Percentiles rank a stretch among this genome's conserved stretches.
phyloP scores from a whole-genome alignment of 2,888 invertebrate species.

The Brassicogethes aeneus region DNA sequence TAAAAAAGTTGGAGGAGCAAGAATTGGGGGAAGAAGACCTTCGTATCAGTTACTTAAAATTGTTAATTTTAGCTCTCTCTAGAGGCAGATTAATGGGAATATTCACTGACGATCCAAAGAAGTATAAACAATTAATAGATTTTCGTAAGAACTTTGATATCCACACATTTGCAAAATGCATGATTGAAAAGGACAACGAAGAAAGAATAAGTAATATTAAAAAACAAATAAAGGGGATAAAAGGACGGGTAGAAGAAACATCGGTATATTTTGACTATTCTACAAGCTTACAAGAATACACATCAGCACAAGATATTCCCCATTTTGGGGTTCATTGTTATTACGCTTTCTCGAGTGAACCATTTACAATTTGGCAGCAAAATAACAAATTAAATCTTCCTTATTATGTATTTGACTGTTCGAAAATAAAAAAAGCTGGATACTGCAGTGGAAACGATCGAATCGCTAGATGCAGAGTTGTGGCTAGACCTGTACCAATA shows the following conservation, averaged over 20 bases:
- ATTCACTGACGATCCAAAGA: constrained; percentile 36
- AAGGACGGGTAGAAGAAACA: constrained; percentile 29
- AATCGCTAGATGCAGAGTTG: no score
- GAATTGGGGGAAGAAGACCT: constrained; percentile 27
- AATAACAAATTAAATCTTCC: no score
- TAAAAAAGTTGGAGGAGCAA: constrained; percentile 35
- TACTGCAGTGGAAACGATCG: no score
- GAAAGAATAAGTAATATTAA: constrained; percentile 19
- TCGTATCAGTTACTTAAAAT: constrained; percentile 38
- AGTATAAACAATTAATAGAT: constrained; percentile 28
- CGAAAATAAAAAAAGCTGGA: no score
- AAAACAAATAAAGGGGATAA: constrained; percentile 22
- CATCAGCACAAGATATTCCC: constrained; percentile 42
- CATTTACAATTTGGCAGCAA: constrained; percentile 37
- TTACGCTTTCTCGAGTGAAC: constrained; percentile 42
- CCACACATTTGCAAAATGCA: constrained; percentile 32
- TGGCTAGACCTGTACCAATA: background rate
- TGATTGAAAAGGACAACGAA: constrained; percentile 29
- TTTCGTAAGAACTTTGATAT: constrained; percentile 26
- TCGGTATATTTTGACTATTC: constrained; percentile 36
- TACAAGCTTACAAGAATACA: constrained; percentile 40
- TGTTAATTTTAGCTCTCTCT: constrained; percentile 41
- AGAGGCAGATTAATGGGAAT: constrained; percentile 36
- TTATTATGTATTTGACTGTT: no score
- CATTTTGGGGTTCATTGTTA: constrained; percentile 45